These are phyloP conservation scores for Lophius piscatorius DNA, from an alignment of 2,113 vertebrate species.

Conservation along the genomic window DNA sequence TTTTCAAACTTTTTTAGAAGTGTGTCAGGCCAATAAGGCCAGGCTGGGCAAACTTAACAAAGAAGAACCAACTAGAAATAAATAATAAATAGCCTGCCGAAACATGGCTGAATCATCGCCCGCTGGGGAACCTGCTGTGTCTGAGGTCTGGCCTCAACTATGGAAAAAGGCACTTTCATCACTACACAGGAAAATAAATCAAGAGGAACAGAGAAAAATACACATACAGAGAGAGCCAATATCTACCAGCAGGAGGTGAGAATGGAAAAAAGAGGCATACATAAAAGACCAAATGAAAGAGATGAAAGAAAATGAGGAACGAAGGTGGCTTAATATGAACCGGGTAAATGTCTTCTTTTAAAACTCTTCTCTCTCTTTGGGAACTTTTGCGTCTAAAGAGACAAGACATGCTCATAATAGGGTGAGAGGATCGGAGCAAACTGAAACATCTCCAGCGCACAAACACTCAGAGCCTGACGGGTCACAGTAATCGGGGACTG, in stretches of 20 bases:
- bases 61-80: no score
- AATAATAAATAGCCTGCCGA: no score
- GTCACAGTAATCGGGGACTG: slow-evolving; percentile 1
- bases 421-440: not conserved
- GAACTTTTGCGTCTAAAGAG: no score
- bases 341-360: no score
- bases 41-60: slow-evolving; percentile 36
- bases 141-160: slow-evolving; percentile 33
- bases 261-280: slow-evolving; percentile 13
- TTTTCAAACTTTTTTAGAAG: not conserved
- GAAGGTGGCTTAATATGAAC: slow-evolving; percentile 23
- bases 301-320: slow-evolving; percentile 31
- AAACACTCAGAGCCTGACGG: not conserved
- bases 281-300: slow-evolving; percentile 5
- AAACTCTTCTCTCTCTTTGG: no score
- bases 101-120: slow-evolving; percentile 50
- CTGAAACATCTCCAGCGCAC: not conserved
- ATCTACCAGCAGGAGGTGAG: slow-evolving; percentile 1
- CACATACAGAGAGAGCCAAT: not conserved
- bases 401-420: not conserved
- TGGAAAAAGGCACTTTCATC: slow-evolving; percentile 43
- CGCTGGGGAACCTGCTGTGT: slow-evolving; percentile 37
- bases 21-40: slow-evolving; percentile 25
- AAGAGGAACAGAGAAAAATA: not conserved
- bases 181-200: not conserved